phyloP scores from a whole-genome alignment of 2,888 invertebrate genomes.

The Amphipyra berbera region DNA sequence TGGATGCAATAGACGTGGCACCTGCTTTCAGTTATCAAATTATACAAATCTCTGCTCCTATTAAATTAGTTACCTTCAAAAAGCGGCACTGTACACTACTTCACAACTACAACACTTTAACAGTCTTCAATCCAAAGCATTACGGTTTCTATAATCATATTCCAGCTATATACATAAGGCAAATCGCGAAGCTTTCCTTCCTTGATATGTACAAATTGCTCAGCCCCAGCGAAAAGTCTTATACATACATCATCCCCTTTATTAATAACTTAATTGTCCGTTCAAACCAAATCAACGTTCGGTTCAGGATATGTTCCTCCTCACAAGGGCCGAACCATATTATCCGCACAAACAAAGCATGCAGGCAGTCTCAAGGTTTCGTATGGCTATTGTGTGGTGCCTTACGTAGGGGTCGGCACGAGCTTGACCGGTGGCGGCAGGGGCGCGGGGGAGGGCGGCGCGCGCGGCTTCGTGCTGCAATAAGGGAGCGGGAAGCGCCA shows the following conservation, averaged over 20 bases:
- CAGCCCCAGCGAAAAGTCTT: slow-evolving; percentile 73
- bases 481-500: slow-evolving; percentile 99
- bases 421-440: slow-evolving; percentile 94
- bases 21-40: slow-evolving; percentile 35
- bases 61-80: slow-evolving; percentile 45
- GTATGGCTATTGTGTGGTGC: slow-evolving; percentile 74
- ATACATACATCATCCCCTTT: slow-evolving; percentile 56
- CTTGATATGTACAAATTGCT: slow-evolving; percentile 77
- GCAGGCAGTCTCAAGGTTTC: slow-evolving; percentile 78
- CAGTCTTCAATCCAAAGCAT: slow-evolving; percentile 56
- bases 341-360: slow-evolving; percentile 87
- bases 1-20: slow-evolving; percentile 38
- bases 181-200: slow-evolving; percentile 71
- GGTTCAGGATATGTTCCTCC: slow-evolving; percentile 54
- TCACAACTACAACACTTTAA: slow-evolving; percentile 59
- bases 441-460: slow-evolving; percentile 94
- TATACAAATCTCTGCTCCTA: slow-evolving; percentile 40
- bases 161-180: slow-evolving; percentile 70
- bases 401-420: slow-evolving; percentile 93
- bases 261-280: slow-evolving; percentile 43
- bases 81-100: slow-evolving; percentile 62
- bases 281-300: slow-evolving; percentile 51
- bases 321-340: slow-evolving; percentile 74
- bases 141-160: slow-evolving; percentile 49
- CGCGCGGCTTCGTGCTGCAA: slow-evolving; percentile 97